A percentile compares a stretch with the other conserved stretches of the same genome.
Conservation (phyloP, 2,888 invertebrate species). For the Pristionchus arcanus region DNA sequence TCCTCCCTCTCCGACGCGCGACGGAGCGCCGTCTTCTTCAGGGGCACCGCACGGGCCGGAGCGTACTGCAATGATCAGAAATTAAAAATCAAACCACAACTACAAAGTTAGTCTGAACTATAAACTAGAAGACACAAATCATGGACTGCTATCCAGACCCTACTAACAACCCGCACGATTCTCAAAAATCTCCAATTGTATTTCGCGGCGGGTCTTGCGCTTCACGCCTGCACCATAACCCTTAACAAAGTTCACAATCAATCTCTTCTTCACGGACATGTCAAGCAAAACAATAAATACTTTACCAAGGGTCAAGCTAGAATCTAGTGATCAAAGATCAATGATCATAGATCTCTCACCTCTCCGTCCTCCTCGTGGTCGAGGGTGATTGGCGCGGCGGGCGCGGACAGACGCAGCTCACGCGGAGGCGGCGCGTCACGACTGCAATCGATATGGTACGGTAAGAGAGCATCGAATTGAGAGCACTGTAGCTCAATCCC, state of each 20-base stretch:
- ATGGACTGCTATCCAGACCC: background rate
- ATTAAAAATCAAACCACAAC: background rate
- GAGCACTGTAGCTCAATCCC: too few species aligned
- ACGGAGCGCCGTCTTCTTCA: slow-evolving; percentile 10
- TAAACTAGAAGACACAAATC: too few species aligned
- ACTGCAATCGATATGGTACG: slow-evolving; percentile 1
- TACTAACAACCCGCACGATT: background rate
- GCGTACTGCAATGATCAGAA: background rate
- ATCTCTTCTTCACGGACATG: too few species aligned
- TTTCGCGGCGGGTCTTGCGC: background rate
- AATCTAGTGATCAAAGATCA: background rate
- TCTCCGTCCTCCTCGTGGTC: slow-evolving; percentile 25
- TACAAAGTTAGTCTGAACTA: background rate
- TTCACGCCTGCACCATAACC: background rate
- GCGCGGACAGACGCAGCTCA: slow-evolving; percentile 52
- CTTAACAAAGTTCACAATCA: background rate
- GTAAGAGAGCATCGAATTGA: background rate
- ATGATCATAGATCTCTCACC: background rate
- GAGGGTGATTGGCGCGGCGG: slow-evolving; percentile 14
- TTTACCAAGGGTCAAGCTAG: background rate
- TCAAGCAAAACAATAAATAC: background rate
- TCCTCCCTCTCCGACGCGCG: background rate
- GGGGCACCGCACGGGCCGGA: background rate
- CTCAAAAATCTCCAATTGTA: background rate
- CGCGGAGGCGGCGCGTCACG: slow-evolving; percentile 52